Conservation (phyloP, 1,140 invertebrate species). For the Hyles euphorbiae region DNA sequence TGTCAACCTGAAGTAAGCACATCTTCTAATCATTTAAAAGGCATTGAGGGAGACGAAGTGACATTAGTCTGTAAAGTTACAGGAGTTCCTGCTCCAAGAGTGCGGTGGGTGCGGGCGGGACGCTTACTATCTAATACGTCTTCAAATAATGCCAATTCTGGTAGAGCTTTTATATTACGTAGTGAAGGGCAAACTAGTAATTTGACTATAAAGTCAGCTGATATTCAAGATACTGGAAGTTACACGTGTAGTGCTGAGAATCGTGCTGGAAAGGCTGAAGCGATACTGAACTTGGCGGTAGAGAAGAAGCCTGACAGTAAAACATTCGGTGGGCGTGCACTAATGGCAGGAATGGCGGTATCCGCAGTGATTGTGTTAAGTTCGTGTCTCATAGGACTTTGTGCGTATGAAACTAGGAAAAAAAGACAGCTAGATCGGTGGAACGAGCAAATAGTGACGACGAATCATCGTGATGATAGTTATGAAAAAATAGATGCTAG, state of each 20-base stretch:
- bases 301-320: constrained; percentile 77
- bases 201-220: constrained; percentile 82
- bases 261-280: constrained; percentile 83
- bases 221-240: constrained; percentile 82
- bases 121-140: constrained; percentile 61
- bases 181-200: constrained; percentile 77
- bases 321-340: constrained; percentile 77
- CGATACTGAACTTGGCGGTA: constrained; percentile 82
- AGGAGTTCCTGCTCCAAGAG: constrained; percentile 81
- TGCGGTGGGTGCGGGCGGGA: constrained; percentile 78
- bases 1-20: constrained; percentile 81
- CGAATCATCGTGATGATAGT: constrained; percentile 78
- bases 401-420: constrained; percentile 64
- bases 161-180: constrained; percentile 61
- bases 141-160: constrained; percentile 71
- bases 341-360: constrained; percentile 76
- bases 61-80: constrained; percentile 83
- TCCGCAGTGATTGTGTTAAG: constrained; percentile 67
- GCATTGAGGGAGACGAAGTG: constrained; percentile 82
- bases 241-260: constrained; percentile 87
- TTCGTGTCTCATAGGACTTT: constrained; percentile 65
- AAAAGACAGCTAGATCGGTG: constrained; percentile 67
- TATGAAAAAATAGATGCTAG: constrained; percentile 87
- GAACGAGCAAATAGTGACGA: constrained; percentile 76
- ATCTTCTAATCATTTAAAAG: constrained; percentile 75